Conservation (phyloP, 1,140 invertebrate genomes). For the Phymastichus coffea region DNA sequence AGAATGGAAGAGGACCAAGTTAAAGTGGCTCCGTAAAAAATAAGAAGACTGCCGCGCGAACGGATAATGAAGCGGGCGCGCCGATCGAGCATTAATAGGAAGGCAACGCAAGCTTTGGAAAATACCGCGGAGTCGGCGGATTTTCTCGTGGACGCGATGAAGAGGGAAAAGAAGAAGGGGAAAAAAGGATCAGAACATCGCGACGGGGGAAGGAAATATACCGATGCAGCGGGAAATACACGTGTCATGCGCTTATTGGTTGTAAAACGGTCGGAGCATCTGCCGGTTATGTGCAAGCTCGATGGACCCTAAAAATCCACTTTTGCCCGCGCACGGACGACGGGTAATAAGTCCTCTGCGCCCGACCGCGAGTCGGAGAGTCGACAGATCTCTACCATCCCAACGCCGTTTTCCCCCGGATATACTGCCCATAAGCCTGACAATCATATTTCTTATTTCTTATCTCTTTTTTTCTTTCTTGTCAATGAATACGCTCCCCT, state of each 20-base stretch:
- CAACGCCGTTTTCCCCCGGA: background rate
- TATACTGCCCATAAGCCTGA: constrained; percentile 5
- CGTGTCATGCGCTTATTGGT: constrained; percentile 44
- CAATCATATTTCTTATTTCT: constrained; percentile 3
- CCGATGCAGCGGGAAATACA: too few relatives aligned
- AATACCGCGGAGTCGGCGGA: constrained; percentile 1
- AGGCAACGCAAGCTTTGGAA: background rate
- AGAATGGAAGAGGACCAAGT: background rate
- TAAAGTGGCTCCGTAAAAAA: too few relatives aligned
- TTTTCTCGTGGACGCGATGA: background rate
- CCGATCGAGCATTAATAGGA: constrained; percentile 3
- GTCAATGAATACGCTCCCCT: constrained; percentile 17
- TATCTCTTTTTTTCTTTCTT: background rate
- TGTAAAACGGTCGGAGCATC: constrained; percentile 42
- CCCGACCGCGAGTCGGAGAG: background rate
- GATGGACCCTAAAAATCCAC: constrained; percentile 39
- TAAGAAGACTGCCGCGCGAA: too few relatives aligned
- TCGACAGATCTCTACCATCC: background rate
- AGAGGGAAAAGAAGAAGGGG: background rate
- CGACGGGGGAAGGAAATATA: too few relatives aligned
- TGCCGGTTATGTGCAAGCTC: constrained; percentile 38
- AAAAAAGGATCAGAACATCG: too few relatives aligned
- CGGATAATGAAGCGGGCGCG: background rate
- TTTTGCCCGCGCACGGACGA: constrained; percentile 16
- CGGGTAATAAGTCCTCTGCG: constrained; percentile 39